phyloP scores from a whole-genome alignment of 2,113 vertebrate species.

The Sylvia atricapilla region DNA sequence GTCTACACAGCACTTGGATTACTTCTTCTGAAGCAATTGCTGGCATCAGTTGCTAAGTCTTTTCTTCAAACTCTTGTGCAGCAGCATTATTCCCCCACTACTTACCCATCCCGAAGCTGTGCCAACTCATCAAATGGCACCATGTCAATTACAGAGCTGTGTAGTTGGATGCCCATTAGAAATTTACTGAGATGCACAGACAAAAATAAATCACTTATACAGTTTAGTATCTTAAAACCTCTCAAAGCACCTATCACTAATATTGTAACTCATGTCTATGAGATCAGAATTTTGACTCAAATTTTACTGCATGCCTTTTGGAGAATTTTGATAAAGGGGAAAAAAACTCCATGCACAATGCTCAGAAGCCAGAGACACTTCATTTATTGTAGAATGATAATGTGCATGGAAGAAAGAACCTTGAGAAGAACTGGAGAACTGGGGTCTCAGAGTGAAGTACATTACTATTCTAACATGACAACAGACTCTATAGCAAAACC shows the following conservation, averaged over 20 bases:
- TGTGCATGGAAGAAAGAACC: background rate
- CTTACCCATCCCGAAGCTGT: background rate
- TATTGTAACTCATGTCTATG: background rate
- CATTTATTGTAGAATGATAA: background rate
- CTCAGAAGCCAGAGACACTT: background rate
- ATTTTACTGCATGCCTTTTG: background rate
- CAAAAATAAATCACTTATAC: background rate
- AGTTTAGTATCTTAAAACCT: background rate
- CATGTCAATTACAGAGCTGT: background rate
- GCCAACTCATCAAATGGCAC: background rate
- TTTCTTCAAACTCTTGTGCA: background rate
- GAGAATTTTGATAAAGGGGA: background rate
- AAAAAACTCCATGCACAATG: background rate
- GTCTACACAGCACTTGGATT: background rate
- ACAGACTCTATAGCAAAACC: background rate
- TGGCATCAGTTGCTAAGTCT: background rate
- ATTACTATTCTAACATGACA: background rate
- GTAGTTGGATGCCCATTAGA: background rate
- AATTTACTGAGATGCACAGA: background rate
- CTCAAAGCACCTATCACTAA: background rate
- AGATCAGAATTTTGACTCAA: background rate
- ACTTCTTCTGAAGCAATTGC: background rate
- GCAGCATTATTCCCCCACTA: background rate
- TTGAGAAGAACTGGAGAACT: background rate
- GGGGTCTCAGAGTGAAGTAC: background rate